Base-by-base conservation (phyloP, 2,888 invertebrate genomes). In the Brachylomia viminalis region DNA sequence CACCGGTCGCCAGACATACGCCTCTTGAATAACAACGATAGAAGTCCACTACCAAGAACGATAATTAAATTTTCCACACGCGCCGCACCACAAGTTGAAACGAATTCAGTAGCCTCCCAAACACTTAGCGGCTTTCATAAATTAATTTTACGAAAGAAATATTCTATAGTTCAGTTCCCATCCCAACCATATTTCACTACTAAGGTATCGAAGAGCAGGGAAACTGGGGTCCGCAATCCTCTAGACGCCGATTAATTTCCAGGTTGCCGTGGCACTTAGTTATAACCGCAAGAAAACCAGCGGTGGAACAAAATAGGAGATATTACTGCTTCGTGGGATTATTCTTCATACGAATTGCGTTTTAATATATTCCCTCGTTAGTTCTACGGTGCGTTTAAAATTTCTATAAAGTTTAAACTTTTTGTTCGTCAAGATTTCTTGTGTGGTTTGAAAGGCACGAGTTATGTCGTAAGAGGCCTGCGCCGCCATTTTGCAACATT, bases 21-120 rank as follows among this genome's bases (percentile, higher is more conserved):
- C 91, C 89, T 91, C 91, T 92, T 91, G 96, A 95, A 96, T 96
- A 95, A 92, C 93, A 95, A 96, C 93, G 92, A 94, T 91, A 88
- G 89, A 90, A 90, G 90, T 91, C 92, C 91, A 92, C 87, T 92
- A 92, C 90, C 92, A 89, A 92, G 92, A 91, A 90, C 90, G 92
- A 94, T 95, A 94, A 96, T 96, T 95, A 95, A 94, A 95, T 95
- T 96, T 95, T 94, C 95, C 93, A 95, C 95, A 92, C 94, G 91
- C 92, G 90, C 89, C 82, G 87, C 88, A 89, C 90, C 87, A 91
- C 90, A 85, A 87, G 79, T 80, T 87, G 90, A 88, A 93, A 93
- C 91, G 90, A 92, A 93, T 92, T 91, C 86, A 83, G 87, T 90
- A 91, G 87, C 89, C 87, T 88, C 86, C 88, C 87, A 90, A 92